phyloP scores from a whole-genome alignment of 2,113 vertebrate species.

The Toxotes jaculatrix region DNA sequence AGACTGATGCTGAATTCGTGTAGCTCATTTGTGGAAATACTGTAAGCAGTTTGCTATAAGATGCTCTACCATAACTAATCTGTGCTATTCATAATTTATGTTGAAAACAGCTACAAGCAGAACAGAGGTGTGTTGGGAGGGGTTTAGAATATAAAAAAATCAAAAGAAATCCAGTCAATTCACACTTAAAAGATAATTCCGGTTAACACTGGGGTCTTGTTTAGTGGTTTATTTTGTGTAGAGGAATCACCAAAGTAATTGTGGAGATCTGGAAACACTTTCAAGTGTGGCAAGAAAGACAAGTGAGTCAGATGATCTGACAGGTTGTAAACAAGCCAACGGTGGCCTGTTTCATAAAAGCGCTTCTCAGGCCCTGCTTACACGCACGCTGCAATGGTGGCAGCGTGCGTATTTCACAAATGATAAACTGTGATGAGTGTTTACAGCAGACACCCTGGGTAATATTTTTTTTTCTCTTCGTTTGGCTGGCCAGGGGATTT shows the following conservation, averaged over 20 bases:
- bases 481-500: background rate
- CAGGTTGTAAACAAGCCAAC: conserved; percentile 41
- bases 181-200: background rate
- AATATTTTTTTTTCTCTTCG: conserved; percentile 18
- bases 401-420: conserved; percentile 14
- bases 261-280: conserved; percentile 22
- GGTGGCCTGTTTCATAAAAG: conserved; percentile 26
- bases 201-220: background rate
- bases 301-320: conserved; percentile 21
- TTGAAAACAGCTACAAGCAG: conserved; percentile 24
- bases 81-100: conserved; percentile 18
- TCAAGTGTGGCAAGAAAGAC: conserved; percentile 16
- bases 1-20: conserved; percentile 18
- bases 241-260: conserved; percentile 13
- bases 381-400: conserved; percentile 22
- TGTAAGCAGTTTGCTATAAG: background rate
- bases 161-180: conserved; percentile 35
- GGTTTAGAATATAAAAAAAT: background rate
- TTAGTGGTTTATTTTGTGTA: background rate
- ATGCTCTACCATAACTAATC: background rate
- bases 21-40: conserved; percentile 13
- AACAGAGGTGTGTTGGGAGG: background rate
- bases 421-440: conserved; percentile 35
- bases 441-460: conserved; percentile 3
- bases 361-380: conserved; percentile 22